These are phyloP conservation scores for Crioceris asparagi DNA, from an alignment of 2,888 invertebrate species.

Conservation along the genomic window DNA sequence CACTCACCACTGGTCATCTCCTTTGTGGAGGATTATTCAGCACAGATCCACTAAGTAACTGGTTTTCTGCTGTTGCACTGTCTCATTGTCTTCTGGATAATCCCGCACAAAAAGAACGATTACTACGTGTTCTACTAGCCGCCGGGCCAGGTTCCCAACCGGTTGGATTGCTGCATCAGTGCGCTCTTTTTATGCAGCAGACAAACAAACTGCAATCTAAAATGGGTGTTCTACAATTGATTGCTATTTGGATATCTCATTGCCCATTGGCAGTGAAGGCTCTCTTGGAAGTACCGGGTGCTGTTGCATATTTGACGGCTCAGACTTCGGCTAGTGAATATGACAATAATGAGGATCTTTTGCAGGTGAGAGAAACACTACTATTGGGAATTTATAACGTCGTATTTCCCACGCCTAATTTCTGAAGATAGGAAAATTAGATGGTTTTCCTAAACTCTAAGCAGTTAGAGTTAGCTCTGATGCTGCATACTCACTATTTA, in stretches of 20 bases:
- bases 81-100: constrained; percentile 85
- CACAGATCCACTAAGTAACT: constrained; percentile 77
- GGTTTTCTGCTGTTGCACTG: constrained; percentile 90
- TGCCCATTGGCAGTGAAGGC: constrained; percentile 75
- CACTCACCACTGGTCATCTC: constrained; percentile 69
- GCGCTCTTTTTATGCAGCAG: constrained; percentile 73
- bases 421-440: too few relatives aligned
- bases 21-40: constrained; percentile 89
- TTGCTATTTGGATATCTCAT: constrained; percentile 79
- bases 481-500: too few relatives aligned
- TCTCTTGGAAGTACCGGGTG: constrained; percentile 58
- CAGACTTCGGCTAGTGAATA: constrained; percentile 74
- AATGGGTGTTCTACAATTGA: constrained; percentile 82
- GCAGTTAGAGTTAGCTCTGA: too few relatives aligned
- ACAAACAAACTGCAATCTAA: constrained; percentile 71
- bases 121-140: constrained; percentile 82
- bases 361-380: constrained; percentile 37
- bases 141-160: constrained; percentile 75
- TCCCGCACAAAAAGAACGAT: constrained; percentile 74
- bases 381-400: too few relatives aligned
- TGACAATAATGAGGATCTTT: constrained; percentile 79
- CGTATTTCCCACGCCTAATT: too few relatives aligned
- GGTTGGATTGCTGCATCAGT: constrained; percentile 77
- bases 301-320: constrained; percentile 75
- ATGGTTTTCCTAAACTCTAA: too few relatives aligned